A percentile compares a stretch with the other conserved stretches of the same genome.
Evolutionary conservation across 2,113 vertebrate species (phyloP).

Genomic region (Naja naja): DNA sequence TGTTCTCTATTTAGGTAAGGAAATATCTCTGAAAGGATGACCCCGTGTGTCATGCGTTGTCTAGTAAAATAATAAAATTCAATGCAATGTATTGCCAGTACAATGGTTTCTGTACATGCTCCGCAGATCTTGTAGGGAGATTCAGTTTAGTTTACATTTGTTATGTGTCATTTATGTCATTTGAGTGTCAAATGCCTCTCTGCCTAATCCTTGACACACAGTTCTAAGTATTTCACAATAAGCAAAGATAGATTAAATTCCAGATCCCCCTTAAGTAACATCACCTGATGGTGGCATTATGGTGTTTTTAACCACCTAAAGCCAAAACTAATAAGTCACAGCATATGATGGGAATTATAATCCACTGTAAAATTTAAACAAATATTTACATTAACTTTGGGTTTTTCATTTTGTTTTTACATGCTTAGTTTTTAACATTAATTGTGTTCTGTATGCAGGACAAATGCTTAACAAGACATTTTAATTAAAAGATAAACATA

Average conservation of each 20-base stretch:
- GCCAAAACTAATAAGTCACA: not conserved
- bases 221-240: not conserved
- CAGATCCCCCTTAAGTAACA: not conserved
- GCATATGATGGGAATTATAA: not conserved
- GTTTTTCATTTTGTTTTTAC: not conserved
- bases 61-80: not conserved
- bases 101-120: not conserved
- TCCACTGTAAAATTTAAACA: not conserved
- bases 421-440: constrained; percentile 30
- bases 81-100: not conserved
- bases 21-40: not conserved
- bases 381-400: not conserved
- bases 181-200: too few species aligned
- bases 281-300: not conserved
- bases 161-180: not conserved
- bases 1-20: not conserved
- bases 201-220: not conserved
- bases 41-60: not conserved
- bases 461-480: not conserved
- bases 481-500: constrained; percentile 27
- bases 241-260: not conserved
- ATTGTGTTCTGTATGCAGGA: constrained; percentile 17
- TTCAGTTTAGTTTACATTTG: not conserved
- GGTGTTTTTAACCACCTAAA: not conserved
- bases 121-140: not conserved